Evolutionary conservation across 2,888 invertebrate genomes (phyloP), one percentile per base, ranked within the genome.

Genomic region (Brenthis daphne): DNA sequence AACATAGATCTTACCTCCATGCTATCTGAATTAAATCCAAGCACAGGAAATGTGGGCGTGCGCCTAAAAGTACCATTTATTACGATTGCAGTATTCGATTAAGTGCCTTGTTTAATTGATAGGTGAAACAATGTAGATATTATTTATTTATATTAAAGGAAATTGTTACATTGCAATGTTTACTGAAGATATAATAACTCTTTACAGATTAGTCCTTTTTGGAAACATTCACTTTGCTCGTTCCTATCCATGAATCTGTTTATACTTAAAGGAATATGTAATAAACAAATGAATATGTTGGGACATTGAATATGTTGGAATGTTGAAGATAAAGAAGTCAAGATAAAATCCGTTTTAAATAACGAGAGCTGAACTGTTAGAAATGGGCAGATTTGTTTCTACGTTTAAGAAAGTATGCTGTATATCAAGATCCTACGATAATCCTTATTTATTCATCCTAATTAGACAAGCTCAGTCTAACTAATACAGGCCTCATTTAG

Each of bases 381-480:
- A 33, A 57, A 64, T 54, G 47, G 48, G n/a, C 63, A 50, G 65
- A 65, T 67, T 58, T 58, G 51, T 72, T 64, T 70, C 61, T 20
- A 64, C 29, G 60, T 37, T 67, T 61, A 65, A 61, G 60, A 54
- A 57, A 57, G 71, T 72, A 73, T 74, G 72, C 69, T 48, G 33
- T 55, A 77, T 78, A 81, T 84, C 82, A 80, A 78, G 88, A 90
- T 90, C 82, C 80, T 80, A 76, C 78, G 87, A 89, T 91, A 89
- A 90, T 89, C 87, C 85, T 77, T 81, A 86, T 91, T 90, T 90
- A 89, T 89, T 84, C 83, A 80, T 84, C 84, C 81, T 86, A 86
- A 89, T 89, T 88, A 88, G 87, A 80, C 80, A 82, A 79, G 76
- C 76, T 77, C 77, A 71, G 77, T 74, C 72, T 78, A 71, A 71